These are phyloP conservation scores for Gobionotothen gibberifrons DNA, from an alignment of 2,797 vertebrate genomes.

Conservation along the genomic window DNA sequence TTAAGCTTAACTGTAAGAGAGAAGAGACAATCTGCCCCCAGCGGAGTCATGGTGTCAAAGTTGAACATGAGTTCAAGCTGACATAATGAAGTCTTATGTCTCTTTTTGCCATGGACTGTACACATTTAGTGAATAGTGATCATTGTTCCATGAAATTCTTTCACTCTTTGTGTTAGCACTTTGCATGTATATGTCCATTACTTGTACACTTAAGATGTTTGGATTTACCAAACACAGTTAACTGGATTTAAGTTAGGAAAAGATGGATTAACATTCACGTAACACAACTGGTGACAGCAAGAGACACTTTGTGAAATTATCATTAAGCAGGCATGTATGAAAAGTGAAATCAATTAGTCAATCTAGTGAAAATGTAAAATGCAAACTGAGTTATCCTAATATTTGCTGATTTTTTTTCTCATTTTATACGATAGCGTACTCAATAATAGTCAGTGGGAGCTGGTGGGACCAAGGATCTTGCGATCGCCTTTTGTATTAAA, in stretches of 20 bases:
- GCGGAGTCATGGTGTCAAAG: slow-evolving; percentile 8
- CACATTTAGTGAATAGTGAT: background rate
- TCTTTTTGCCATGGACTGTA: background rate
- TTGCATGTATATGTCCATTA: background rate
- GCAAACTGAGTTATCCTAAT: background rate
- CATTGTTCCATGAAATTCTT: background rate
- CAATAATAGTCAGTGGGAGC: background rate
- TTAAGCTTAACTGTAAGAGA: background rate
- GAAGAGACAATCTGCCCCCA: background rate
- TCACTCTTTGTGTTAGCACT: background rate
- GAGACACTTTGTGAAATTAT: background rate
- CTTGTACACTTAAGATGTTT: background rate
- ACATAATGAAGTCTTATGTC: slow-evolving; percentile 1
- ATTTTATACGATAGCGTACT: background rate
- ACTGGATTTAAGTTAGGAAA: background rate
- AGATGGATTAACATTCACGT: slow-evolving; percentile 3
- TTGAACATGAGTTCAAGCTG: background rate
- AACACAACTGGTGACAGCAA: background rate
- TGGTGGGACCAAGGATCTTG: background rate
- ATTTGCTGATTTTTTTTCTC: background rate
- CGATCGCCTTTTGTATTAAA: background rate
- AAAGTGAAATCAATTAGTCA: background rate
- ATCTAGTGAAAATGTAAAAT: background rate
- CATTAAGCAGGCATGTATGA: background rate
- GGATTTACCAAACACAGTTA: background rate